Evolutionary conservation across 2,797 vertebrate species (phyloP), one percentile per base, ranked within the genome.

Genomic region (Netta rufina): DNA sequence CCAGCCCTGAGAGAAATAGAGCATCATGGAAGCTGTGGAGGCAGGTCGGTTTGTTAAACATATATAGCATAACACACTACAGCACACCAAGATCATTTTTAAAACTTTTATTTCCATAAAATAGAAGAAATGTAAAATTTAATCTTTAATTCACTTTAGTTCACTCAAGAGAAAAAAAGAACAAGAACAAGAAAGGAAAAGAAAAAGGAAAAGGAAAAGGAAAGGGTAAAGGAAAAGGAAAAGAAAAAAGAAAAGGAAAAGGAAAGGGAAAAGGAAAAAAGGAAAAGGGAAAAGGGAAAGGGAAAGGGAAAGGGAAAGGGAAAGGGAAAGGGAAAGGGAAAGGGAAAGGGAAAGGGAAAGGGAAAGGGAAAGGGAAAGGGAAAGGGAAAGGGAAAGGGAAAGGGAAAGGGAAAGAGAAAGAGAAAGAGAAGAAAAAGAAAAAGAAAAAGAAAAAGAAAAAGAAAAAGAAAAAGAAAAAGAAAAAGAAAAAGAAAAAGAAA

Each of bases 71-170:
- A 82, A 57, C 30, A 21, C 56, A 56, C 57, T 72, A 76, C 41
- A 92, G 74, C 61, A 84, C 80, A 72, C 88, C 78, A 61, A 71
- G 25, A 85, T 13, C 5, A 32, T 79, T 93, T 77, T 62, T 62
- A 81, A 87, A 82, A 75, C 47, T 13, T 72, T 87, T 72, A 33
- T 94, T 96, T 96, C 81, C 33, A n/a, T 91, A 83, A 90, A 95
- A 89, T 32, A 87, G 67, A 70, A 86, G 45, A 86, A 95, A 95
- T 92, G 71, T 92, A 10, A 47, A 69, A n/a, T 75, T 90, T 72
- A 24, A 86, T 86, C 86, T 96, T 25, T 38, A 72, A 77, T 51
- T 51, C 49, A 51, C 49, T 27, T 49, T 49, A 49, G 47, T 74
- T 75, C 4, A 41, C 32, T 74, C 30, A 49, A 30, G 13, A 33